Conservation (phyloP, 2,888 invertebrate species). For the Cetonia aurata region DNA sequence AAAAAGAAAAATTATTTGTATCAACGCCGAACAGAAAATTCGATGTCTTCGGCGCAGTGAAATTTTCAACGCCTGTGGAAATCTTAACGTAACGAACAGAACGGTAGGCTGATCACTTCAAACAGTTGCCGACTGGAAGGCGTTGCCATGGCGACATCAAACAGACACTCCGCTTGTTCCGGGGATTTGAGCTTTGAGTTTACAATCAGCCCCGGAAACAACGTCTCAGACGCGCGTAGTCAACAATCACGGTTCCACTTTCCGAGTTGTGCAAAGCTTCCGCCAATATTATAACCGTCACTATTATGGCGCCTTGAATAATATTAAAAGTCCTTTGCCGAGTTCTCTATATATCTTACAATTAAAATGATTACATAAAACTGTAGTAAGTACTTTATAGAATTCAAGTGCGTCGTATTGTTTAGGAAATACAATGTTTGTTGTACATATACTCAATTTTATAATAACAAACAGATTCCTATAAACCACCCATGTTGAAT, state of each 20-base stretch:
- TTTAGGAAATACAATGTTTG: no score
- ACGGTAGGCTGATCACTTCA: slow-evolving; percentile 19
- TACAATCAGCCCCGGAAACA: slow-evolving; percentile 63
- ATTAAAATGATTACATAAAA: slow-evolving; percentile 28
- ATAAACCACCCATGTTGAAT: slow-evolving; percentile 10
- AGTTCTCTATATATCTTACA: neutral
- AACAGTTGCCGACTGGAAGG: slow-evolving; percentile 34
- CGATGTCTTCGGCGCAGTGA: neutral
- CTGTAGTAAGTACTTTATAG: neutral
- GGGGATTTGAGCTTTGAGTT: slow-evolving; percentile 56
- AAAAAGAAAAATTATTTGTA: no score
- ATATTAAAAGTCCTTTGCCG: slow-evolving; percentile 9
- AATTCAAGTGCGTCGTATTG: no score
- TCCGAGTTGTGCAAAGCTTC: slow-evolving; percentile 53
- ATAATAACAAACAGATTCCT: neutral
- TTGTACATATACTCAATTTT: no score
- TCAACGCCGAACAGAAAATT: neutral
- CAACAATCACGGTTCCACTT: slow-evolving; percentile 57
- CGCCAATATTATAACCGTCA: slow-evolving; percentile 48
- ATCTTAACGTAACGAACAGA: slow-evolving; percentile 20
- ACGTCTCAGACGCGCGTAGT: slow-evolving; percentile 61
- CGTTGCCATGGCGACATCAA: slow-evolving; percentile 56
- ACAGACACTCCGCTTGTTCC: slow-evolving; percentile 56
- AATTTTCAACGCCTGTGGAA: slow-evolving; percentile 6
- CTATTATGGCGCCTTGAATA: slow-evolving; percentile 29